phyloP scores from a whole-genome alignment of 1,140 invertebrate species.

The Psix sp. region DNA sequence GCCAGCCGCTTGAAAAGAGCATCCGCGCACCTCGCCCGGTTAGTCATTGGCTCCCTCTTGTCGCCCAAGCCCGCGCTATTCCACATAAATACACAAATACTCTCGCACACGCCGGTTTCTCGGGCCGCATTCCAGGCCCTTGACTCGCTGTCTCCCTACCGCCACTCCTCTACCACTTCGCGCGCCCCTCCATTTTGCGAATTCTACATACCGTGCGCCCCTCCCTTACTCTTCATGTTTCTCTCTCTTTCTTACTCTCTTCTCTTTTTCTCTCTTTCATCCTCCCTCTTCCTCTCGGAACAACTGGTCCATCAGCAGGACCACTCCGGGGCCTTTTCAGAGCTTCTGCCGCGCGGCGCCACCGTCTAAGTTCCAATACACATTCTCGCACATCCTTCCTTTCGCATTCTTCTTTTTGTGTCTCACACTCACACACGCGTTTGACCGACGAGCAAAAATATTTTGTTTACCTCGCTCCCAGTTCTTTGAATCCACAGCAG shows the following conservation, averaged over 20 bases:
- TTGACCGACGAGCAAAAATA: constrained; percentile 66
- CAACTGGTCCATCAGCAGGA: constrained; percentile 65
- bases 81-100: constrained; percentile 77
- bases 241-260: constrained; percentile 10
- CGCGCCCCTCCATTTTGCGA: constrained; percentile 39
- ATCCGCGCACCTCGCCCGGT: constrained; percentile 74
- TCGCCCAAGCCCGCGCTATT: constrained; percentile 60
- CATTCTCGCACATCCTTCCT: constrained; percentile 26
- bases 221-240: constrained; percentile 3
- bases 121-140: constrained; percentile 74
- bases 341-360: constrained; percentile 66
- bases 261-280: constrained; percentile 6
- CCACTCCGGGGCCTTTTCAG: constrained; percentile 60
- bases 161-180: constrained; percentile 13
- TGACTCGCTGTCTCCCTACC: constrained; percentile 45
- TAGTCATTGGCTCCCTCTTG: constrained; percentile 73
- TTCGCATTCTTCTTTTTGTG: constrained; percentile 29
- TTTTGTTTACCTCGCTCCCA: constrained; percentile 75
- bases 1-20: constrained; percentile 67
- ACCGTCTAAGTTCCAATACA: constrained; percentile 57
- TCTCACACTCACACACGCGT: constrained; percentile 32
- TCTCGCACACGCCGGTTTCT: constrained; percentile 67
- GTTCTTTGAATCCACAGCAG: constrained; percentile 73
- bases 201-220: constrained; percentile 38
- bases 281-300: constrained; percentile 25